phyloP scores from a whole-genome alignment of 92 coral and sea anemone genomes.

The Hydrozoanthus gracilis region DNA sequence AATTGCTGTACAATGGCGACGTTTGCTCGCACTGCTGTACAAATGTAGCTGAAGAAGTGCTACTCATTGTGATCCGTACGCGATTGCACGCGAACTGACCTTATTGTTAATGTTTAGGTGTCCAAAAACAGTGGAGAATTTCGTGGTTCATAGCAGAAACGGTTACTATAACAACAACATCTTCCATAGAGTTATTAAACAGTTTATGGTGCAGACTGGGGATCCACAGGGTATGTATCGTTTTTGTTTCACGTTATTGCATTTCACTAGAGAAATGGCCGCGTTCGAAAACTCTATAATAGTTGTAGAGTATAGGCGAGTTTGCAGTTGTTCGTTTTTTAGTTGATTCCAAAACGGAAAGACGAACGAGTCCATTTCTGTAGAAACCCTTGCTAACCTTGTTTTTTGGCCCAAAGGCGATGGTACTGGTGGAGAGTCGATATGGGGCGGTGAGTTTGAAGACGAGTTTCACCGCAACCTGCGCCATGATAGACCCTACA shows the following conservation, averaged over 20 bases:
- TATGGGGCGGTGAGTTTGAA: conserved; percentile 99
- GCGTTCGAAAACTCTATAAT: too few relatives aligned
- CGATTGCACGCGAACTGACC: background rate
- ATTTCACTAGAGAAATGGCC: too few relatives aligned
- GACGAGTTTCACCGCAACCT: conserved; percentile 94
- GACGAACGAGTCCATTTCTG: background rate
- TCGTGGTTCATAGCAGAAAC: conserved; percentile 87
- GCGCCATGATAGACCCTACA: conserved; percentile 95
- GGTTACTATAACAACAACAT: conserved; percentile 95
- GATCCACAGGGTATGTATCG: conserved; percentile 85
- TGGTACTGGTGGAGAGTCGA: conserved; percentile 98
- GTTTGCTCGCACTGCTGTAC: background rate
- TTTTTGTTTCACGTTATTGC: background rate
- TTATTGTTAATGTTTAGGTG: conserved; percentile 61
- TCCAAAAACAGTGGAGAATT: conserved; percentile 95
- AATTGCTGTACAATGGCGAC: background rate
- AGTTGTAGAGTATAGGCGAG: too few relatives aligned
- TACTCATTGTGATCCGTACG: background rate
- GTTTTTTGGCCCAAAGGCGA: conserved; percentile 65
- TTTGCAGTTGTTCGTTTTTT: too few relatives aligned
- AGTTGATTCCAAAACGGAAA: background rate
- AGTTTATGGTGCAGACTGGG: conserved; percentile 98
- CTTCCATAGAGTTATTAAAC: conserved; percentile 96
- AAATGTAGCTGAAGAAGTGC: background rate
- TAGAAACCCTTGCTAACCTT: background rate